Base-by-base conservation (phyloP, 2,888 invertebrate genomes). In the Mongoloraphidia duomilia region DNA sequence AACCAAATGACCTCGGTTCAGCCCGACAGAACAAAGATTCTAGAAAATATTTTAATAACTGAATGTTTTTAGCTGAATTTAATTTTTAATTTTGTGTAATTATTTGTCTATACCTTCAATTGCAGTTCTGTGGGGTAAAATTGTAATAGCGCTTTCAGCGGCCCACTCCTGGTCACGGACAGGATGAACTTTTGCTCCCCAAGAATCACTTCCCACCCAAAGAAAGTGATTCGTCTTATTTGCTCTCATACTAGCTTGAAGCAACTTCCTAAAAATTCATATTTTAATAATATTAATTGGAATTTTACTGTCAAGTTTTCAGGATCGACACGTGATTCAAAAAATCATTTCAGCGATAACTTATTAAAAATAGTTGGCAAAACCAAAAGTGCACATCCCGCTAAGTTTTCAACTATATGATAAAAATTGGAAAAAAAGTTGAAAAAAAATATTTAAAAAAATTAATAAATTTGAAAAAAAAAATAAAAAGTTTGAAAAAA, bases 201-300 rank as follows among this genome's bases (percentile, higher is more conserved):
- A 82, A 1, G 80, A 80, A 63, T 82, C 82, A 56, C 80, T 81
- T 12, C 79, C 82, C 41, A 82, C 72, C 77, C 81, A 83, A 59
- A 79, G 71, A 57, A 79, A 81, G 52, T 79, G 73, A 8, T 73
- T 73, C 0, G 71, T 72, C 51, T 71, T 70, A 61, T 77, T 75
- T 8, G 75, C 75, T 34, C 74, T 68, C 46, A 77, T 72, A 2
- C 74, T 73, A 1, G 80, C 78, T 52, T 72, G 69, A 26, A 80
- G 64, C 37, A 79, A 67, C 56, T 77, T 74, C 56, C 74, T 74
- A 63, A 47, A 65, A 65, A 26, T 26, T 26, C 3, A 26, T 26
- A 26, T 26, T 26, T n/a, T n/a, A n/a, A n/a, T n/a, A n/a, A n/a
- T n/a, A n/a, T n/a, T n/a, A n/a, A n/a, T n/a, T n/a, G n/a, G n/a